Base-by-base conservation (phyloP, 2,888 invertebrate genomes). In the Lasioglossum oenotherae region DNA sequence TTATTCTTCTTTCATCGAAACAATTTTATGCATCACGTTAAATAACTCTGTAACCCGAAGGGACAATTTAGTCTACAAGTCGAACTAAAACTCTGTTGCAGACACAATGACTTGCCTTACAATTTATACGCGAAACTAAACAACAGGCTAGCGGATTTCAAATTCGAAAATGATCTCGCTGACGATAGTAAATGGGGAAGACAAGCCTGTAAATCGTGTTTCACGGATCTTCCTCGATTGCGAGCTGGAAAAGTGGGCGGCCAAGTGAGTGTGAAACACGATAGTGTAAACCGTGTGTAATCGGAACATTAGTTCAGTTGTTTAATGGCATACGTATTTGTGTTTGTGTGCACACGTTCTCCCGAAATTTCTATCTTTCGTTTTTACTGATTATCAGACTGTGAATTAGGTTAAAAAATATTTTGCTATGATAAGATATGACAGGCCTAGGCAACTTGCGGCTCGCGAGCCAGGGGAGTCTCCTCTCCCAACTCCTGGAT, bases 151-250 rank as follows among this genome's bases (percentile, higher is more conserved):
- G 88, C 92, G 3, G 90, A 92, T 27, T 96, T 95, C 86, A 87
- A 94, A 46, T 95, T 96, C 83, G 92, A 95, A 3, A 90, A 90
- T 14, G 92, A 96, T 92, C 92, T 96, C 35, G 92, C 89, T 4
- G 82, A 94, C 2, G 94, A 96, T 89, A 86, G 92, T 2, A 87
- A 92, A 76, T 96, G 96, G 95, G 95, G 95, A n/a, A 87, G 31
- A 19, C 64, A 86, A 6, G 88, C 80, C 0, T 95, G 95, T 80
- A 14, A 74, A 3, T 88, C 90, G 6, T 96, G 95, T 80, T 95
- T 95, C 88, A 97, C 96, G 2, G 96, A 97, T 93, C 95, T 96
- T 31, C 95, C 95, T 0, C 93, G 96, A 79, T 91, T 96, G 46
- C 91, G 92, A 69, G 82, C 94, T 85, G 96, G 96, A 76, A 96